Conservation (phyloP, 2,888 invertebrate species). For the Machimus rusticus region DNA sequence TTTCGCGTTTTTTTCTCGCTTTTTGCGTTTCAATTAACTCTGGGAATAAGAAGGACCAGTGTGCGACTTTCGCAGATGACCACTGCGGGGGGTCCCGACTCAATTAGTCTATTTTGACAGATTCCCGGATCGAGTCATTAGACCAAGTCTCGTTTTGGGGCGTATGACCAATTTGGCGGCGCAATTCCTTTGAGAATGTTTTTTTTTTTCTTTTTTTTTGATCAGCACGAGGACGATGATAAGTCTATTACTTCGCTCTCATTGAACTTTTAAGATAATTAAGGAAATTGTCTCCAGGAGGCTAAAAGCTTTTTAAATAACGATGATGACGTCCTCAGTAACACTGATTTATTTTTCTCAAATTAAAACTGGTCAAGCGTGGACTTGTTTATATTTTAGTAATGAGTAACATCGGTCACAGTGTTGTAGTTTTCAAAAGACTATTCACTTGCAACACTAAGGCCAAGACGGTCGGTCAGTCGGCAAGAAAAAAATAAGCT, state of each 20-base stretch:
- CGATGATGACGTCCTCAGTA: background rate
- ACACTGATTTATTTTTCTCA: background rate
- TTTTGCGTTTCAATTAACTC: background rate
- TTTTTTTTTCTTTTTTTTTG: background rate
- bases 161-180: background rate
- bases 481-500: too few species aligned
- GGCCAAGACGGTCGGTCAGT: too few species aligned
- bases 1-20: background rate
- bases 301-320: background rate
- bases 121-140: background rate
- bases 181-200: background rate
- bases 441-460: too few species aligned
- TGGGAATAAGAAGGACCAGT: background rate
- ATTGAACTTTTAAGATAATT: background rate
- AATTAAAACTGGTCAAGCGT: background rate
- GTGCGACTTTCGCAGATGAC: background rate
- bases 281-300: background rate
- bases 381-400: too few species aligned
- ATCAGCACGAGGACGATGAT: background rate
- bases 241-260: background rate
- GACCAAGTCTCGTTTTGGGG: background rate
- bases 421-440: background rate
- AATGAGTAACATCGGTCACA: background rate
- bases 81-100: background rate
- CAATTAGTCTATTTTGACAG: conserved; percentile 32